phyloP scores from a whole-genome alignment of 2,113 vertebrate species.

The Trogon surrucura region DNA sequence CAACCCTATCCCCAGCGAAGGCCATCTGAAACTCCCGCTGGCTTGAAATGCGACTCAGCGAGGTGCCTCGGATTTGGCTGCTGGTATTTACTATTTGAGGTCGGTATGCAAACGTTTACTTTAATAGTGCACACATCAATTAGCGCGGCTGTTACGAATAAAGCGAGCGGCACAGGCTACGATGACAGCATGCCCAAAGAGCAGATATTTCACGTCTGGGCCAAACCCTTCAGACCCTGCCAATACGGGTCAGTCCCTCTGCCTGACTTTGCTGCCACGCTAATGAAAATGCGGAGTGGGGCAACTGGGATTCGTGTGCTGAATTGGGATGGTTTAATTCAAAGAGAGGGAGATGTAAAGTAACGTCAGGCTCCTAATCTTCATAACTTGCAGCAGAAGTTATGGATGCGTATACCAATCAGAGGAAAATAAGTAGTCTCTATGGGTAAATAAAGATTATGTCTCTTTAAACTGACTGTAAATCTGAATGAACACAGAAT shows the following conservation, averaged over 20 bases:
- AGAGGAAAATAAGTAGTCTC: constrained; percentile 47
- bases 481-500: constrained; percentile 48
- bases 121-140: not conserved
- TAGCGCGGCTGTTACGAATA: not conserved
- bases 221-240: not conserved
- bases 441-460: constrained; percentile 62
- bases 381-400: constrained; percentile 10
- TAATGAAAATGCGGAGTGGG: not conserved
- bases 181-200: not conserved
- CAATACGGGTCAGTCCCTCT: not conserved
- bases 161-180: not conserved
- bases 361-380: not conserved
- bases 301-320: not conserved
- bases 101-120: not conserved
- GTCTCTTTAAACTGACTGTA: constrained; percentile 58
- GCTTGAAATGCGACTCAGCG: not conserved
- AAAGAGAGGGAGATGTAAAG: not conserved
- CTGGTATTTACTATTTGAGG: not conserved
- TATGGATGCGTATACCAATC: constrained; percentile 17
- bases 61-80: not conserved
- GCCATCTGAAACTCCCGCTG: not conserved
- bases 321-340: not conserved
- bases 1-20: not conserved
- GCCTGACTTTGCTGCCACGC: not conserved
- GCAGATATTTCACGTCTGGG: not conserved